Conservation (phyloP, 2,113 vertebrate species). For the Globicephala melas region DNA sequence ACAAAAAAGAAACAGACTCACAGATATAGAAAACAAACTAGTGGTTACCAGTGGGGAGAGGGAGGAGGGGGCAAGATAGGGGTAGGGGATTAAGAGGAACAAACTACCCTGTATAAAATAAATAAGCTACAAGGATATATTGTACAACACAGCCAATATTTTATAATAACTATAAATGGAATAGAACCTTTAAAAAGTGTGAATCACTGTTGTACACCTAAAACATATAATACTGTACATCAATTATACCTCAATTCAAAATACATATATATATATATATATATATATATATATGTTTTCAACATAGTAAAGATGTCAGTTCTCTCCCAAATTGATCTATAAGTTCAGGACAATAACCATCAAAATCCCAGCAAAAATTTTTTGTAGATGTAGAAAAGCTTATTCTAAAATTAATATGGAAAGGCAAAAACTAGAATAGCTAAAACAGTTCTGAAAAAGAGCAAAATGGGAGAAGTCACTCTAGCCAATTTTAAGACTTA, state of each 20-base stretch:
- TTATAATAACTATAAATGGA: neutral
- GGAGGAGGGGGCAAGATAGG: neutral
- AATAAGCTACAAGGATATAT: neutral
- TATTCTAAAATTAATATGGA: neutral
- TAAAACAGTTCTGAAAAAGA: conserved; percentile 13
- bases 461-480: neutral
- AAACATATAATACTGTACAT: neutral
- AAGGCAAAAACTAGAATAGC: neutral
- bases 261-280: neutral
- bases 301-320: neutral
- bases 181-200: neutral
- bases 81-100: neutral
- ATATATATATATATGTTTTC: neutral
- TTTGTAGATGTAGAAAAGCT: too few species aligned
- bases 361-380: too few species aligned
- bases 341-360: too few species aligned
- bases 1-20: neutral
- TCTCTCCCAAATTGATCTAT: neutral
- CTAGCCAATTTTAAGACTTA: neutral
- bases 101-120: neutral
- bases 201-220: neutral
- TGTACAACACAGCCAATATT: neutral
- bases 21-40: neutral
- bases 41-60: neutral
- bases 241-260: neutral